Evolutionary conservation across 2,797 vertebrate species (phyloP).

Genomic region (Psittacula derbiana): DNA sequence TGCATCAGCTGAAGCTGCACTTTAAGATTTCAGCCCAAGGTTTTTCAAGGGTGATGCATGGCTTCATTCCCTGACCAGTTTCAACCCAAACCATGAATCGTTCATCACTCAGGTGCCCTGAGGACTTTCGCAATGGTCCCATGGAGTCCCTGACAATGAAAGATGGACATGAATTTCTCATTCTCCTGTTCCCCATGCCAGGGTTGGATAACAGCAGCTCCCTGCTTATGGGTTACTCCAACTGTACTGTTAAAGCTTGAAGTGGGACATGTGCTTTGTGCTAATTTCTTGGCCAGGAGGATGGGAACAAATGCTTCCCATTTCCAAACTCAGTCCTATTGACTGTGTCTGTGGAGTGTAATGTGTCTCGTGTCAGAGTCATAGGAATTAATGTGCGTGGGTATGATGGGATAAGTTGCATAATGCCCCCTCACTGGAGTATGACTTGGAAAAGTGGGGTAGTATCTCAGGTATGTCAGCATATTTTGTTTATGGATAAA

Average conservation of each 20-base stretch:
- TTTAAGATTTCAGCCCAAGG: neutral
- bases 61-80: neutral
- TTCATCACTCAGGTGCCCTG: neutral
- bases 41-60: neutral
- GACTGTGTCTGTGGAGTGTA: neutral
- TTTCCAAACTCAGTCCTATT: neutral
- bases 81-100: neutral
- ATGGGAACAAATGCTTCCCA: neutral
- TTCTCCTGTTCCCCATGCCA: no score
- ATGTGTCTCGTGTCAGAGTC: neutral
- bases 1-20: neutral
- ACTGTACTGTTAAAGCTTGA: neutral
- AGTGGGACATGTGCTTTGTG: neutral
- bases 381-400: neutral
- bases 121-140: neutral
- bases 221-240: neutral
- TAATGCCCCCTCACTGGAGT: neutral
- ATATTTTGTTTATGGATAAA: neutral
- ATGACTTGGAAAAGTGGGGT: neutral
- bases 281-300: neutral
- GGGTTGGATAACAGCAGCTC: neutral
- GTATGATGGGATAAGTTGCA: neutral
- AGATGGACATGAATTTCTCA: neutral
- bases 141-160: neutral
- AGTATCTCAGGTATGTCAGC: neutral